Evolutionary conservation across 1,140 invertebrate genomes (phyloP), one percentile per base, ranked within the genome.

Genomic region (Tetranychus cinnabarinus): DNA sequence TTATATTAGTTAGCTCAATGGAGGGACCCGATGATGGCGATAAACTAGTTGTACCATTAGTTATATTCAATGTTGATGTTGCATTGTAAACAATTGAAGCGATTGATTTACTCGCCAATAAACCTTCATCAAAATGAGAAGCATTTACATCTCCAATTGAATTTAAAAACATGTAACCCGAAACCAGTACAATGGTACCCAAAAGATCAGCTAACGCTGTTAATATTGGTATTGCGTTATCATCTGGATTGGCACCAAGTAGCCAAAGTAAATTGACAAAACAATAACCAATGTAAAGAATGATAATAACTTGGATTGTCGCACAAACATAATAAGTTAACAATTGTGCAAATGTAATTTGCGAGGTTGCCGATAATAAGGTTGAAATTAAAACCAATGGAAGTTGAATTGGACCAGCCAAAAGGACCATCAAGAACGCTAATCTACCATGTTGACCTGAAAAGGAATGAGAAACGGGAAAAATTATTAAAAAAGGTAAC

Each of bases 191-290:
- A n/a, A 46, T 15, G n/a, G 37, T 39, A 46, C 57, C 57, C 33
- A 58, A 23, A 45, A 58, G 34, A 33, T 58, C 57, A 58, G 57
- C 92, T 1, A 96, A 69, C 4, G 91, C 86, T 5, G 92, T 97
- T 56, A 96, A 77, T 73, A 92, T 93, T 1, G 92, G 79, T 37
- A 79, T 96, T 15, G 89, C 87, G 23, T 86, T 86, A 72, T 89
- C 93, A 72, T 97, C 92, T n/a, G 66, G 64, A 65, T 78, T 76
- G 33, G 74, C 69, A 8, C 73, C 72, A 1, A 64, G 54, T 12
- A 64, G 45, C 76, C 76, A 77, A 45, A 76, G 68, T 13, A 71
- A 68, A 61, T 77, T 71, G 1, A 78, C 76, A 62, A 80, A 69
- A 70, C 73, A 76, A 63, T 77, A 73, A 57, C 76, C 76, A 12